Conservation (phyloP, 2,888 invertebrate species). For the Hydrotaea cyrtoneurina region DNA sequence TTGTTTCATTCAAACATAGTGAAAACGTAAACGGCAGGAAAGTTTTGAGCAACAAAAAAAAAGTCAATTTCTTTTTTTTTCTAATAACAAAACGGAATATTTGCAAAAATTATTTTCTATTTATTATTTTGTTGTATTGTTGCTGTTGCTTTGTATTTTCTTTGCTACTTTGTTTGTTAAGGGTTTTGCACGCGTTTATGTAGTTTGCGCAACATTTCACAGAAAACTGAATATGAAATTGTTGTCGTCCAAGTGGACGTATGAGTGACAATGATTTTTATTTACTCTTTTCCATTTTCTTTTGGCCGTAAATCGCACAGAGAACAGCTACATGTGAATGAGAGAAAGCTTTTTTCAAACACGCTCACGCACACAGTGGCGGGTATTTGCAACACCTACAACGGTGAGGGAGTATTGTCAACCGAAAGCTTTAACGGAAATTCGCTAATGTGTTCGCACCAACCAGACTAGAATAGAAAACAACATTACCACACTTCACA, state of each 20-base stretch:
- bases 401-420: neutral
- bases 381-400: too few species aligned
- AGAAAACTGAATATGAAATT: conserved; percentile 62
- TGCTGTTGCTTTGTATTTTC: conserved; percentile 27
- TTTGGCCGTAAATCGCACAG: conserved; percentile 3
- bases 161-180: conserved; percentile 16
- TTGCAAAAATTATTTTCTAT: conserved; percentile 16
- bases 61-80: neutral
- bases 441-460: conserved; percentile 34
- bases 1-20: neutral
- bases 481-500: neutral
- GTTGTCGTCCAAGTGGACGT: conserved; percentile 59
- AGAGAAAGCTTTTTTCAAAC: neutral
- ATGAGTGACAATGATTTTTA: conserved; percentile 53
- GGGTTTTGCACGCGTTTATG: conserved; percentile 44
- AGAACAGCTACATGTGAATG: neutral
- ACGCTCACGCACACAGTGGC: too few species aligned
- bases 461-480: neutral
- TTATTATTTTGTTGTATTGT: conserved; percentile 16
- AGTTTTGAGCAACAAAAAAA: conserved; percentile 32
- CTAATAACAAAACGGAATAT: neutral
- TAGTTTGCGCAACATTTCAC: conserved; percentile 63
- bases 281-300: neutral
- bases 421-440: conserved; percentile 41
- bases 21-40: neutral